Conservation (phyloP, 2,888 invertebrate species). For the Platynereis dumerilii region DNA sequence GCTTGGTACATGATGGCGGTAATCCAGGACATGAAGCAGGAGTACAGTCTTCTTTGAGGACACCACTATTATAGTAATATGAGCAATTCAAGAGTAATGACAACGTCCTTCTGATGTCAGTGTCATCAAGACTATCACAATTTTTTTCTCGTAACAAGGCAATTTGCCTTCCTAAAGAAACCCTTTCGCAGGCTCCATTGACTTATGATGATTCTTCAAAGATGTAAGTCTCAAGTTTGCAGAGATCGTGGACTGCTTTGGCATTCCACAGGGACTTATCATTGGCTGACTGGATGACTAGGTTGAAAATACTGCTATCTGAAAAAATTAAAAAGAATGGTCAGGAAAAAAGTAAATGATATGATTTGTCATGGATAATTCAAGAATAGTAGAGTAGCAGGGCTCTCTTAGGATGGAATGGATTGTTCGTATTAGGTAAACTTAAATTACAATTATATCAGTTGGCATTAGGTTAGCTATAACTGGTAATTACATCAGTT, state of each 20-base stretch:
- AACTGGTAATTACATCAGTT: too few species aligned
- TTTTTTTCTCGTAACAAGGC: background rate
- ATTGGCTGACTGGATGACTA: too few species aligned
- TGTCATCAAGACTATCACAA: background rate
- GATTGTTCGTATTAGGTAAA: too few species aligned
- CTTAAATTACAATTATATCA: too few species aligned
- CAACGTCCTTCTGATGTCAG: background rate
- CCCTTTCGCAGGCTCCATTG: background rate
- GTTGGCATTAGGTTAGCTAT: too few species aligned
- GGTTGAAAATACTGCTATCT: background rate
- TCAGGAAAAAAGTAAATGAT: background rate
- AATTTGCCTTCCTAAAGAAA: background rate
- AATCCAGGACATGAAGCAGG: background rate
- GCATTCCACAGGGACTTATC: background rate
- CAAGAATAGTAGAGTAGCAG: too few species aligned
- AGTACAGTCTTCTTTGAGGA: background rate
- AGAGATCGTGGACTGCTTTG: background rate
- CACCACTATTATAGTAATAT: background rate
- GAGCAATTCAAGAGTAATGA: slow-evolving; percentile 1
- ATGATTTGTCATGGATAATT: too few species aligned
- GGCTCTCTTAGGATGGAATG: too few species aligned
- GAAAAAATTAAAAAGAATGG: background rate
- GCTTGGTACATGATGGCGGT: background rate
- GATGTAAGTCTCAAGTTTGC: background rate
- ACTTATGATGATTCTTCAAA: background rate